A percentile compares a stretch with the other conserved stretches of the same genome.
Evolutionary conservation across 2,888 invertebrate genomes (phyloP).

Genomic region (Cynaeus angustus): DNA sequence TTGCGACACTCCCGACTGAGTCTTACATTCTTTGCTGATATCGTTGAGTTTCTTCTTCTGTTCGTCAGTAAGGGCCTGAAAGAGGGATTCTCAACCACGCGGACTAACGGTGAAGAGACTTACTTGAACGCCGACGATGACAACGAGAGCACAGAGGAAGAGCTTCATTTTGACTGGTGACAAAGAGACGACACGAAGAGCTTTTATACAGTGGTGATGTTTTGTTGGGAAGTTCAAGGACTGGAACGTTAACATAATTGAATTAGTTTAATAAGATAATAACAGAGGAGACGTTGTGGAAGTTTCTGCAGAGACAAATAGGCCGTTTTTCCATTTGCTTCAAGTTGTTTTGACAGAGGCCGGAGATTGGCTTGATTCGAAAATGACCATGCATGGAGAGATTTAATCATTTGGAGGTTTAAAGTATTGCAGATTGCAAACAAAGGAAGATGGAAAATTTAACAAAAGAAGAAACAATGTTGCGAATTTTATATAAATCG

Average conservation of each 20-base stretch:
- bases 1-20: slow-evolving; percentile 52
- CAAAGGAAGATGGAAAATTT: too few relatives aligned
- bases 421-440: too few relatives aligned
- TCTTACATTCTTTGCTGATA: slow-evolving; percentile 56
- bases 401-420: not conserved
- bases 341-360: slow-evolving; percentile 14
- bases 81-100: slow-evolving; percentile 6
- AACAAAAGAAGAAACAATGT: too few relatives aligned
- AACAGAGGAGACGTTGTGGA: slow-evolving; percentile 9
- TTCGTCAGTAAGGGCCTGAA: slow-evolving; percentile 61
- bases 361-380: slow-evolving; percentile 13
- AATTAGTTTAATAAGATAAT: slow-evolving; percentile 4
- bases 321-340: not conserved
- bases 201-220: slow-evolving; percentile 17
- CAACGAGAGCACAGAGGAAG: slow-evolving; percentile 12
- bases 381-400: not conserved
- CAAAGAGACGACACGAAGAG: not conserved
- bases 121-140: slow-evolving; percentile 27
- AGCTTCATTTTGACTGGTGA: slow-evolving; percentile 38
- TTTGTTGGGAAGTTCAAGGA: slow-evolving; percentile 26
- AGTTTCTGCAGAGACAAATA: slow-evolving; percentile 17
- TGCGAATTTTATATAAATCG: too few relatives aligned
- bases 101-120: slow-evolving; percentile 5
- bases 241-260: slow-evolving; percentile 15
- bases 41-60: slow-evolving; percentile 56